Conservation (phyloP, 2,113 vertebrate species). For the Scophthalmus maximus region DNA sequence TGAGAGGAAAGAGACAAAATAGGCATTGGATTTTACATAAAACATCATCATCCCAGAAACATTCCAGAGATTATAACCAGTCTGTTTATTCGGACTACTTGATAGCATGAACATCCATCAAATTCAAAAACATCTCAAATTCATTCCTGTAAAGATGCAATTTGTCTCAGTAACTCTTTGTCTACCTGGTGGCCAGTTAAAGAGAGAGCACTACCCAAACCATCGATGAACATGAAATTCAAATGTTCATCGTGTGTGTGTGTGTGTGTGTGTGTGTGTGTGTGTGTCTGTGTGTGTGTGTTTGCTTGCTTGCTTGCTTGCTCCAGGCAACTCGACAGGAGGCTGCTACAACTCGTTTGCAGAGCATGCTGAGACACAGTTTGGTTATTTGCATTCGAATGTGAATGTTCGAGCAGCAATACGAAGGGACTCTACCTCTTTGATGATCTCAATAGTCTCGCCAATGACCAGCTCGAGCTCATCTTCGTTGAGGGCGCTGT, state of each 20-base stretch:
- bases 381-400: neutral
- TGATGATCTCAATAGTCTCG: slow-evolving; percentile 86
- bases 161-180: neutral
- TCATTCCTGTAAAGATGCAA: neutral
- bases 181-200: neutral
- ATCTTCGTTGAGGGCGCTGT: slow-evolving; percentile 80
- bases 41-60: neutral
- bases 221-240: slow-evolving; percentile 1
- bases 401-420: neutral
- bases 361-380: neutral
- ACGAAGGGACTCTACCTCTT: slow-evolving; percentile 76
- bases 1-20: neutral
- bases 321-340: neutral
- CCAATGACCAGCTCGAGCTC: slow-evolving; percentile 85
- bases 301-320: too few relatives aligned
- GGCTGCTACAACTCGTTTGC: neutral
- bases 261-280: too few relatives aligned
- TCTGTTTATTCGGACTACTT: neutral
- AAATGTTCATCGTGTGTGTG: too few relatives aligned
- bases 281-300: too few relatives aligned
- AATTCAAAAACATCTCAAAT: too few relatives aligned
- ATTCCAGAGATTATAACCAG: neutral
- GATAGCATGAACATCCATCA: neutral
- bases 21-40: too few relatives aligned
- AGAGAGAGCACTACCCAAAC: neutral